Evolutionary conservation across 2,888 invertebrate genomes (phyloP).

Genomic region (Chelonus formosanus): DNA sequence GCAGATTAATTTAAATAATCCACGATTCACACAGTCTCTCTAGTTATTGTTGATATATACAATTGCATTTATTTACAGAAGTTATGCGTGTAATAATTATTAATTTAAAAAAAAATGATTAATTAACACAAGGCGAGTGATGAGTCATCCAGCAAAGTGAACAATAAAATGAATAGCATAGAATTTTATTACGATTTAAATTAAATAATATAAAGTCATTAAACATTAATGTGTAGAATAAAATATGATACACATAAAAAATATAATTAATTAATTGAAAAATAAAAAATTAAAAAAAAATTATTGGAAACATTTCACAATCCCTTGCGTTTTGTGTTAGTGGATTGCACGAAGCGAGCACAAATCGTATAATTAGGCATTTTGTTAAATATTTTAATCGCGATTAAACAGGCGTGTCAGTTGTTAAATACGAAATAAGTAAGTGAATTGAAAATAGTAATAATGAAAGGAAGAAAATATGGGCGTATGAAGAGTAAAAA

Average conservation of each 20-base stretch:
- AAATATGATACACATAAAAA: constrained; percentile 10
- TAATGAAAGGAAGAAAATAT: constrained; percentile 6
- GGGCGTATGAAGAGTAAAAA: constrained; percentile 29
- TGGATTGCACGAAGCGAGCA: constrained; percentile 51
- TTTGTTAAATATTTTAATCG: constrained; percentile 32
- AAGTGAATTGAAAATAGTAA: constrained; percentile 9
- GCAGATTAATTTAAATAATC: too few species aligned
- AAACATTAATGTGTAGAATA: constrained; percentile 12
- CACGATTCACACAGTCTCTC: too few species aligned
- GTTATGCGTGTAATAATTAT: constrained; percentile 3
- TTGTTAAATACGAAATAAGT: constrained; percentile 16
- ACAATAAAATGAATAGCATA: not conserved
- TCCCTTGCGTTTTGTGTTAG: constrained; percentile 46
- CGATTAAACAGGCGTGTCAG: constrained; percentile 31
- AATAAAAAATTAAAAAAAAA: constrained; percentile 16
- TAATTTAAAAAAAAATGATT: constrained; percentile 7
- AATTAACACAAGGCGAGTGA: constrained; percentile 12
- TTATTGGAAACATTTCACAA: constrained; percentile 37
- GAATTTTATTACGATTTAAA: constrained; percentile 7
- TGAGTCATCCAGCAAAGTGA: not conserved
- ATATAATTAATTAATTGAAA: constrained; percentile 10
- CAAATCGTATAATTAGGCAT: constrained; percentile 48
- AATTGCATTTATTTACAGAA: constrained; percentile 9
- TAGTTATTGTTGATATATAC: not conserved
- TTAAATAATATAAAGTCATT: constrained; percentile 12